These are phyloP conservation scores for Cataglyphis altisquamis DNA, from an alignment of 2,888 invertebrate genomes.

Conservation along the genomic window DNA sequence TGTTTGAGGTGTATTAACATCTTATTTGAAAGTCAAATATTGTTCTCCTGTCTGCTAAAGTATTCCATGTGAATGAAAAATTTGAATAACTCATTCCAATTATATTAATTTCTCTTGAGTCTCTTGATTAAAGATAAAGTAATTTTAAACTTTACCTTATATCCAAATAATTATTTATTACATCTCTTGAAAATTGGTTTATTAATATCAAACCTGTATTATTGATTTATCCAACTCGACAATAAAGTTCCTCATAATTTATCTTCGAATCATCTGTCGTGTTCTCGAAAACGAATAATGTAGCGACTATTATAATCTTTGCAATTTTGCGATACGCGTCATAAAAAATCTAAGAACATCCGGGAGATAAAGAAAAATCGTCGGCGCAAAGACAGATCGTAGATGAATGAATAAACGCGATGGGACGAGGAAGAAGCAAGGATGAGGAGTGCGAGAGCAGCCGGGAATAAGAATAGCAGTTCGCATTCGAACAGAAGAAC, in stretches of 20 bases:
- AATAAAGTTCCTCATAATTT: slow-evolving; percentile 1
- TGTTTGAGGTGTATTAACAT: background rate
- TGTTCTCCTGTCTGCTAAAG: background rate
- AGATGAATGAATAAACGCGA: slow-evolving; percentile 67
- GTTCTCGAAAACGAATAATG: background rate
- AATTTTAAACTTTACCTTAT: background rate
- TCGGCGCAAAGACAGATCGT: slow-evolving; percentile 58
- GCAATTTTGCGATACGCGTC: slow-evolving; percentile 55
- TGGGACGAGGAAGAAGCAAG: background rate
- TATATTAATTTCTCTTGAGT: background rate
- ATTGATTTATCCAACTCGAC: slow-evolving; percentile 12
- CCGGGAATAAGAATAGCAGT: slow-evolving; percentile 73
- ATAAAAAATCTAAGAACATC: slow-evolving; percentile 38
- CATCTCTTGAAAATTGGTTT: background rate
- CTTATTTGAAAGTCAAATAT: background rate
- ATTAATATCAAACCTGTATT: background rate
- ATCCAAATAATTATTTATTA: background rate
- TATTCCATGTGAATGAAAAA: background rate
- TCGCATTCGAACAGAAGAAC: slow-evolving; percentile 77
- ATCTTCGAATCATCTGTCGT: background rate
- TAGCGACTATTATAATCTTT: slow-evolving; percentile 39
- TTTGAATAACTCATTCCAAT: background rate
- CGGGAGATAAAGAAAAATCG: slow-evolving; percentile 57
- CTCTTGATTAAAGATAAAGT: background rate
- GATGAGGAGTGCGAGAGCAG: slow-evolving; percentile 59